Percentiles rank a stretch among this genome's conserved stretches.
phyloP scores from a whole-genome alignment of 2,888 invertebrate genomes.

The Globia sparganii region DNA sequence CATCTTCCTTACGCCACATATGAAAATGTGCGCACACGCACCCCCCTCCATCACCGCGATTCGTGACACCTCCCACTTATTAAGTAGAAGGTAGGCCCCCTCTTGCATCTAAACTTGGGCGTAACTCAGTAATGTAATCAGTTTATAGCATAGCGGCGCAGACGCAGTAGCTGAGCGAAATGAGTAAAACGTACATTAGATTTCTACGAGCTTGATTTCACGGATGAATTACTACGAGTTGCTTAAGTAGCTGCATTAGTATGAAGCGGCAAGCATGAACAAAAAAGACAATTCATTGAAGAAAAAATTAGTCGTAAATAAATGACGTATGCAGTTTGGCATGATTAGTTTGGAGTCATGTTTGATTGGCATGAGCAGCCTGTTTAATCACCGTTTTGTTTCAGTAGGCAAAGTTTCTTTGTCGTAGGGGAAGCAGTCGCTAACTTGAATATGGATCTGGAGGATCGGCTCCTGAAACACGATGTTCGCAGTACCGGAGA shows the following conservation, averaged over 20 bases:
- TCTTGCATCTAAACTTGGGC: conserved; percentile 58
- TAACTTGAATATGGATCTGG: neutral
- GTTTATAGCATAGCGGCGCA: conserved; percentile 32
- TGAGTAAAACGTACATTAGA: conserved; percentile 8
- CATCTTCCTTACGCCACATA: conserved; percentile 68
- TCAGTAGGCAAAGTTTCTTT: neutral
- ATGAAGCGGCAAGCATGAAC: neutral
- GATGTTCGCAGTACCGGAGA: neutral
- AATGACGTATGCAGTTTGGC: conserved; percentile 1
- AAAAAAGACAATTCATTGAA: neutral
- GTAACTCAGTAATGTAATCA: conserved; percentile 61
- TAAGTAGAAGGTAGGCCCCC: conserved; percentile 79
- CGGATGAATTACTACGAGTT: conserved; percentile 18
- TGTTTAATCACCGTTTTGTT: neutral
- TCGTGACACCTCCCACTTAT: conserved; percentile 87
- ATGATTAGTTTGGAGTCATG: conserved; percentile 8
- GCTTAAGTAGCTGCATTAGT: too few relatives aligned
- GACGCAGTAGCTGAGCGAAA: conserved; percentile 30
- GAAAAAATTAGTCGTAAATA: neutral
- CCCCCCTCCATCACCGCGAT: conserved; percentile 78
- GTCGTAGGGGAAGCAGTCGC: neutral
- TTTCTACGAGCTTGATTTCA: conserved; percentile 29
- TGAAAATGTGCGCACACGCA: conserved; percentile 76
- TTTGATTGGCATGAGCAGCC: neutral
- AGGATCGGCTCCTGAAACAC: neutral